phyloP scores from a whole-genome alignment of 2,888 invertebrate genomes.

The Ethmia dodecea region DNA sequence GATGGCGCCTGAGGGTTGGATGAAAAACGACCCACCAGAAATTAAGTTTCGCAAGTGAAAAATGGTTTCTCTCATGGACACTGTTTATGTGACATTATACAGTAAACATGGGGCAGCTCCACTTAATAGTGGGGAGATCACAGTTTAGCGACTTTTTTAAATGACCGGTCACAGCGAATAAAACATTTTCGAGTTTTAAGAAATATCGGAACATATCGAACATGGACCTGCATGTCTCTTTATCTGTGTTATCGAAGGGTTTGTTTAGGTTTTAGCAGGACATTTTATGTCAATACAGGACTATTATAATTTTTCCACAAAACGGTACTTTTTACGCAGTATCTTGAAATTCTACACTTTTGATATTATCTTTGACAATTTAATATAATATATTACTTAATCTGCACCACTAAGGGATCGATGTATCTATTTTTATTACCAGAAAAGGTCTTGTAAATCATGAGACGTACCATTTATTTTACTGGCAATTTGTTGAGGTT shows the following conservation, averaged over 20 bases:
- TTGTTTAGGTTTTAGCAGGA: too few species aligned
- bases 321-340: too few species aligned
- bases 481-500: conserved; percentile 44
- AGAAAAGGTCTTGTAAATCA: conserved; percentile 26
- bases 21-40: conserved; percentile 66
- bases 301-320: too few species aligned
- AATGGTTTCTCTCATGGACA: conserved; percentile 55
- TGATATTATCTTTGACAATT: conserved; percentile 62
- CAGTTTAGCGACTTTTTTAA: too few species aligned
- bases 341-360: conserved; percentile 32
- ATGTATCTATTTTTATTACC: conserved; percentile 19
- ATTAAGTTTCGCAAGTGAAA: conserved; percentile 67
- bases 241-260: too few species aligned
- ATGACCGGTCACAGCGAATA: too few species aligned
- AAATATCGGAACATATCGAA: too few species aligned
- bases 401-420: conserved; percentile 24
- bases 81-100: conserved; percentile 29
- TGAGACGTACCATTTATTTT: conserved; percentile 33
- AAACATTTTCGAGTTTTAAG: too few species aligned
- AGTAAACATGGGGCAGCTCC: conserved; percentile 14
- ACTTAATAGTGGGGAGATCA: conserved; percentile 1
- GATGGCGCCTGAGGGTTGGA: conserved; percentile 40
- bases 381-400: conserved; percentile 72
- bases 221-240: too few species aligned
- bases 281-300: too few species aligned